These are phyloP conservation scores for Sebastes iracundus DNA, from an alignment of 2,797 vertebrate species.

Conservation along the genomic window DNA sequence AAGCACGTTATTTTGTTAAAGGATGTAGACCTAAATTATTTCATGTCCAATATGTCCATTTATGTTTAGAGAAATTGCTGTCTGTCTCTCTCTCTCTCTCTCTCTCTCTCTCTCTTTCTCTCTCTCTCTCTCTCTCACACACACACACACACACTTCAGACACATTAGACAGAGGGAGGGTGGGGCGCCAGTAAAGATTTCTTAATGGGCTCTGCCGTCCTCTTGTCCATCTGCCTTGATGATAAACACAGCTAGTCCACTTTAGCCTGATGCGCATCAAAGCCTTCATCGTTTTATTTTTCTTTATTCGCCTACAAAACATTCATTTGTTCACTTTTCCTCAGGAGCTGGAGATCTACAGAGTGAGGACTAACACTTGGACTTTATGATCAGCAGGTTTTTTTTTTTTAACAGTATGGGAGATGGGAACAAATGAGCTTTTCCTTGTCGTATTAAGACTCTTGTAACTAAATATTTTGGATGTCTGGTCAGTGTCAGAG, in stretches of 20 bases:
- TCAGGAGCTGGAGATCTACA: constrained; percentile 4
- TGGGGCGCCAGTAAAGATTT: constrained; percentile 82
- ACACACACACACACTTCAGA: constrained; percentile 64
- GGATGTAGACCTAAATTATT: background rate
- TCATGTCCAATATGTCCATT: constrained; percentile 7
- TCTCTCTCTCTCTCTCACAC: background rate
- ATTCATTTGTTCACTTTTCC: constrained; percentile 26
- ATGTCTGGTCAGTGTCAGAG: constrained; percentile 44
- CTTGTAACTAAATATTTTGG: constrained; percentile 35
- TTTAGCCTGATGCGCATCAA: constrained; percentile 47
- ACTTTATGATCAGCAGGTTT: constrained; percentile 8
- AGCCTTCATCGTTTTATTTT: constrained; percentile 28
- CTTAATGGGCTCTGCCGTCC: constrained; percentile 79
- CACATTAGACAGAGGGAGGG: constrained; percentile 82
- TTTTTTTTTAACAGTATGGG: constrained; percentile 12
- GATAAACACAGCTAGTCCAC: constrained; percentile 68
- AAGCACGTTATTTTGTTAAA: background rate
- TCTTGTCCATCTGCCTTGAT: constrained; percentile 76
- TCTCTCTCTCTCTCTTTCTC: background rate
- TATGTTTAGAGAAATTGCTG: constrained; percentile 21
- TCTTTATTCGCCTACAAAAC: constrained; percentile 23
- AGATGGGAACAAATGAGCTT: constrained; percentile 25
- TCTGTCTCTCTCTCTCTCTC: background rate
- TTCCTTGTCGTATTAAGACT: constrained; percentile 20
- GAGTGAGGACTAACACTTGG: constrained; percentile 26